Percentiles rank a stretch among this genome's conserved stretches.
These are phyloP conservation scores for Himantopus leucocephalus DNA, from an alignment of 2,113 vertebrate species.

Conservation along the genomic window DNA sequence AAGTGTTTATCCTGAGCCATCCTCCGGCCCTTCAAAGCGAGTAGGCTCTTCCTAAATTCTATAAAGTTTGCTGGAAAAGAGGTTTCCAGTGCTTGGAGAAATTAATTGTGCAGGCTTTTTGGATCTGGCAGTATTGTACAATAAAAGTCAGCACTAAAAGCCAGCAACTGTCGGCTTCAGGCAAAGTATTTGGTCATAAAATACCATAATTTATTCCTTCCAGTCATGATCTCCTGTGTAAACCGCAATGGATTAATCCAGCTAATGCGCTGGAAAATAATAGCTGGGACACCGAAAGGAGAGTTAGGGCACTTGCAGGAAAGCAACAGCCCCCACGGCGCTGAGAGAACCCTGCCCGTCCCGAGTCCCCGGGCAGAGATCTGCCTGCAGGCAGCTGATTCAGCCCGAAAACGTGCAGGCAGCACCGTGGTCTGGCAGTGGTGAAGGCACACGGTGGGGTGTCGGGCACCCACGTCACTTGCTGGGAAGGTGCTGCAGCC, in stretches of 20 bases:
- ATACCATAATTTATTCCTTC: slow-evolving; percentile 38
- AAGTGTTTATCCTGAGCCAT: neutral
- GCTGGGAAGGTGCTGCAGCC: neutral
- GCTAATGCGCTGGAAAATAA: slow-evolving; percentile 15
- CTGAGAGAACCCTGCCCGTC: neutral
- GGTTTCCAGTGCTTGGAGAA: neutral
- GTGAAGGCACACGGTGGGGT: neutral
- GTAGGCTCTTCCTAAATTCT: neutral
- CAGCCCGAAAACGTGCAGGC: neutral
- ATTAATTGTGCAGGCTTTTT: slow-evolving; percentile 5
- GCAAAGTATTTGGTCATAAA: slow-evolving; percentile 34
- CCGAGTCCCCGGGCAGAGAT: neutral
- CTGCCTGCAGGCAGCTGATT: neutral
- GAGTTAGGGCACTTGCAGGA: neutral
- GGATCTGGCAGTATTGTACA: neutral
- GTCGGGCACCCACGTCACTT: neutral
- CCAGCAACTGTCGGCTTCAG: slow-evolving; percentile 21
- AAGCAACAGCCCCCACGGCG: neutral
- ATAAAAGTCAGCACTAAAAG: slow-evolving; percentile 24
- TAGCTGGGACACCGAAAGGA: neutral
- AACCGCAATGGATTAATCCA: slow-evolving; percentile 40
- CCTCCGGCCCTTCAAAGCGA: neutral
- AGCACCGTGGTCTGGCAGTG: neutral
- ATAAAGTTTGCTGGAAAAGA: neutral
- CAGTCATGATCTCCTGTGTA: slow-evolving; percentile 17